Evolutionary conservation across 2,113 vertebrate genomes (phyloP).

Genomic region (Ibidorhyncha struthersii): DNA sequence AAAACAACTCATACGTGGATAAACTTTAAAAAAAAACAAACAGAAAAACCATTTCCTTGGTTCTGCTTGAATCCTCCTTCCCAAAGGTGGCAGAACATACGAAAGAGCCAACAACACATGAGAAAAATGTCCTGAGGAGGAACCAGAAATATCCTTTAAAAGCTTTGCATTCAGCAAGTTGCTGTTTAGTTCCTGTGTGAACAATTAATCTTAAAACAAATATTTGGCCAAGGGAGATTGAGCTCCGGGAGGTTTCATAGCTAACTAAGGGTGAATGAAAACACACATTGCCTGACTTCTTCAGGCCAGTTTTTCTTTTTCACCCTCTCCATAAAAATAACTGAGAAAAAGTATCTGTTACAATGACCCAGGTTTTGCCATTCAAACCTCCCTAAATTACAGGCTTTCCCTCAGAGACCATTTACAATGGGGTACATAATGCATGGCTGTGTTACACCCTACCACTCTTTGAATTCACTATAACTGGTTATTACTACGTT

Average conservation of each 20-base stretch:
- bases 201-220: slow-evolving; percentile 60
- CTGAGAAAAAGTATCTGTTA: slow-evolving; percentile 75
- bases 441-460: slow-evolving; percentile 74
- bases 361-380: slow-evolving; percentile 75
- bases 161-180: slow-evolving; percentile 6
- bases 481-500: slow-evolving; percentile 78
- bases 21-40: not conserved
- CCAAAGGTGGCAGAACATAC: not conserved
- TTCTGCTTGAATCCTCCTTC: not conserved
- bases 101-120: slow-evolving; percentile 16
- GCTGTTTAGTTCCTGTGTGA: slow-evolving; percentile 34
- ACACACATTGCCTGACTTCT: slow-evolving; percentile 36
- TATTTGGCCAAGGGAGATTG: slow-evolving; percentile 36
- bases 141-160: not conserved
- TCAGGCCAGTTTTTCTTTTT: slow-evolving; percentile 50
- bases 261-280: slow-evolving; percentile 46
- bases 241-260: slow-evolving; percentile 17
- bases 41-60: slow-evolving; percentile 6
- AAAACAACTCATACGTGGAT: not conserved
- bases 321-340: slow-evolving; percentile 73
- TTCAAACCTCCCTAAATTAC: slow-evolving; percentile 76
- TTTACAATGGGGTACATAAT: slow-evolving; percentile 75
- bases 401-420: slow-evolving; percentile 74
- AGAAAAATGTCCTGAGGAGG: not conserved
- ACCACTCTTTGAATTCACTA: slow-evolving; percentile 71